These are phyloP conservation scores for Clytia hemisphaerica DNA, from an alignment of 30 jellyfish, hydroid and myxozoan species.

Conservation along the genomic window DNA sequence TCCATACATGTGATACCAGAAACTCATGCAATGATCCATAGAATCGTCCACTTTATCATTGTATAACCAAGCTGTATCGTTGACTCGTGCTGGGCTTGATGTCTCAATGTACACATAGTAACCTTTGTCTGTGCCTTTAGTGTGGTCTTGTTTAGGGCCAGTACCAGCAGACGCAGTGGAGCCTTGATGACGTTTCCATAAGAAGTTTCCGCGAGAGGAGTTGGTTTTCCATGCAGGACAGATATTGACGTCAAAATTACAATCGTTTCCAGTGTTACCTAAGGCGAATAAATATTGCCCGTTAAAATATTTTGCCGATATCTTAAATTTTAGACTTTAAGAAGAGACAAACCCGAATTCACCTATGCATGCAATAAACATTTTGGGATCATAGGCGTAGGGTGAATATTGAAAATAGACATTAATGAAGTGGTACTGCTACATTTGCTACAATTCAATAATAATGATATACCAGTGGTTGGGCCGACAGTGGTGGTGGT, in stretches of 20 bases:
- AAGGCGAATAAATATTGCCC: too few relatives aligned
- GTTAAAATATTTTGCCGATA: too few relatives aligned
- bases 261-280: constrained; percentile 91
- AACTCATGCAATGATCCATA: constrained; percentile 73
- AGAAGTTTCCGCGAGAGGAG: constrained; percentile 50
- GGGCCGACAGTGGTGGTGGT: constrained; percentile 88
- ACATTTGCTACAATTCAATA: not conserved
- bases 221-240: constrained; percentile 65
- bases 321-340: too few relatives aligned
- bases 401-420: not conserved
- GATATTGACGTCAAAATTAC: constrained; percentile 76
- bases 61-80: constrained; percentile 77
- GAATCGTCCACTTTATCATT: constrained; percentile 5
- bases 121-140: constrained; percentile 76
- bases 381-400: not conserved
- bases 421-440: not conserved
- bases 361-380: too few relatives aligned
- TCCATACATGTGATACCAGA: constrained; percentile 98
- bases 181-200: constrained; percentile 79
- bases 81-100: constrained; percentile 78
- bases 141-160: constrained; percentile 92
- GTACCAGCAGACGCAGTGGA: constrained; percentile 83
- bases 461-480: constrained; percentile 75
- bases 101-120: constrained; percentile 80
- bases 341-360: too few relatives aligned